These are phyloP conservation scores for Pseudopipra pipra DNA, from an alignment of 2,113 vertebrate species.

Conservation along the genomic window DNA sequence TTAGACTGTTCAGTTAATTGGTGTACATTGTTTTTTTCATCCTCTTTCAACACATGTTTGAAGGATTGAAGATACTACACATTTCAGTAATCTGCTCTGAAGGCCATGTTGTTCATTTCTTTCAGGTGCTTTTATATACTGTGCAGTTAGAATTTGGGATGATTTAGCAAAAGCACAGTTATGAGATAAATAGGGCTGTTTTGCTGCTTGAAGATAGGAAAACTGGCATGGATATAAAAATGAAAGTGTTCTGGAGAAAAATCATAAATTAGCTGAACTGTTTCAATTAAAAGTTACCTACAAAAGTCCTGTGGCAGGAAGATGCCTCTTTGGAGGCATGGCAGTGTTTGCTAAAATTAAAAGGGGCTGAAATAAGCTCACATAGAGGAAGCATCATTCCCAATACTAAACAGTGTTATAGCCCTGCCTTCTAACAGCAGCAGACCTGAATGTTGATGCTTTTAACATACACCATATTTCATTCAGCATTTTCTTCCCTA, in stretches of 20 bases:
- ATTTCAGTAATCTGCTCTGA: neutral
- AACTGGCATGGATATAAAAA: neutral
- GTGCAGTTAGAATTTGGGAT: neutral
- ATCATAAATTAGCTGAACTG: fast-evolving
- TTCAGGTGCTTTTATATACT: neutral
- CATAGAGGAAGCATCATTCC: fast-evolving
- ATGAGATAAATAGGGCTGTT: neutral
- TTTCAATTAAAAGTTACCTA: neutral
- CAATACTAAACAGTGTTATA: neutral
- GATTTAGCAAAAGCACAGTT: neutral
- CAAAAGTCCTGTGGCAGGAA: neutral
- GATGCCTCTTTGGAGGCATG: neutral
- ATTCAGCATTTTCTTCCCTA: neutral
- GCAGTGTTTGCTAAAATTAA: neutral
- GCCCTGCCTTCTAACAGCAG: neutral
- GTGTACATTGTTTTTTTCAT: neutral
- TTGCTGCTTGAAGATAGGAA: neutral
- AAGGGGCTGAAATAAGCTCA: neutral
- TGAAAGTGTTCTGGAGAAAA: neutral
- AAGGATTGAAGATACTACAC: neutral
- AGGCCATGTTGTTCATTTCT: fast-evolving
- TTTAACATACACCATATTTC: neutral
- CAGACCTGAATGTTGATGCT: neutral
- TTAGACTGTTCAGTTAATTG: neutral
- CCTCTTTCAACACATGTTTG: neutral